Evolutionary conservation across 2,113 vertebrate species (phyloP).

Genomic region (Bothrops jararaca): DNA sequence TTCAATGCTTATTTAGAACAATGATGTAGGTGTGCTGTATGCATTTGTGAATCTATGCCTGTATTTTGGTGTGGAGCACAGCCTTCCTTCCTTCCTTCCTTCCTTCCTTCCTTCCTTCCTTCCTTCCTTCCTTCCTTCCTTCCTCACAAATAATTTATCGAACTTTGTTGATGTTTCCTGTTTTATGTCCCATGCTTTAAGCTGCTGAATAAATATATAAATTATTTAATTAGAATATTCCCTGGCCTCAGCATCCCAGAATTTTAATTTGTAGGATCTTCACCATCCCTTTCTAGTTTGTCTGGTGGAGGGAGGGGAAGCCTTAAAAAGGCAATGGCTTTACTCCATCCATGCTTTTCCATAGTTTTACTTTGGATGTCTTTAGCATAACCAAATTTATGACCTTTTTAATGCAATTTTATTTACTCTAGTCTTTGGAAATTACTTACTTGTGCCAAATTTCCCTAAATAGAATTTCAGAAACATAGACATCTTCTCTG

Average conservation of each 20-base stretch:
- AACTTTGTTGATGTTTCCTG: background rate
- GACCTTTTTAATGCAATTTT: background rate
- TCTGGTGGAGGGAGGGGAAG: accelerated
- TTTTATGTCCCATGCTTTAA: background rate
- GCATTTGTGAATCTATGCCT: background rate
- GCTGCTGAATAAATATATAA: background rate
- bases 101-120: background rate
- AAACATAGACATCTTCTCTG: background rate
- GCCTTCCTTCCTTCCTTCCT: background rate
- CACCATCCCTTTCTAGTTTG: background rate
- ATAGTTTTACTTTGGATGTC: background rate
- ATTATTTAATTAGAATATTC: background rate
- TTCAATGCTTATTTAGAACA: background rate
- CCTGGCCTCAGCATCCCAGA: background rate
- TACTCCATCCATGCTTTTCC: background rate
- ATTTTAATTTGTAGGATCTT: background rate
- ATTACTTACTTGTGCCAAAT: background rate
- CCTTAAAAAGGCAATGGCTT: background rate
- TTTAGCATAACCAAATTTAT: background rate
- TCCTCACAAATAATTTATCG: background rate
- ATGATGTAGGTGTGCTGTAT: background rate
- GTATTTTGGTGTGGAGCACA: background rate
- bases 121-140: background rate
- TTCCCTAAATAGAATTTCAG: background rate
- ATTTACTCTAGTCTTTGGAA: background rate